Conservation (phyloP, 2,113 vertebrate genomes). For the Tyto alba region DNA sequence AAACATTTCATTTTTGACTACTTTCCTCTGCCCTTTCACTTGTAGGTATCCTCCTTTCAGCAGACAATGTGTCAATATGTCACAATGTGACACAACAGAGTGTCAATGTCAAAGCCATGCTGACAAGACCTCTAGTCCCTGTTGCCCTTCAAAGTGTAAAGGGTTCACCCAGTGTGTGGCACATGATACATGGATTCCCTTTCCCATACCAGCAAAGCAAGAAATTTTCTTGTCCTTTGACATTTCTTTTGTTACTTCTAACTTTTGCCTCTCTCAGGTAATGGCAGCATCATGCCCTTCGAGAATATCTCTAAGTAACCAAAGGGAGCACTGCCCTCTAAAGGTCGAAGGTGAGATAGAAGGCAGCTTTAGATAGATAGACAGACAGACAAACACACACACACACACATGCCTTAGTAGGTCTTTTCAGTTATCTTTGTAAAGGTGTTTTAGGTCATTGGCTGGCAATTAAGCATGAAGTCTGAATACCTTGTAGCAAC, state of each 20-base stretch:
- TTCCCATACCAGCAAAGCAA: not conserved
- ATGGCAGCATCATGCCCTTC: not conserved
- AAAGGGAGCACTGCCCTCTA: slow-evolving; percentile 63
- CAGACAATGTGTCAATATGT: not conserved
- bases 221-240: not conserved
- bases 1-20: not conserved
- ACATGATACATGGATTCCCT: not conserved
- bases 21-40: not conserved
- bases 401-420: too few relatives aligned
- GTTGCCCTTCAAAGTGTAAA: not conserved
- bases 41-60: not conserved
- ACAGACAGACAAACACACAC: too few relatives aligned
- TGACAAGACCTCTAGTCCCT: not conserved
- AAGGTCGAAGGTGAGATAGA: slow-evolving; percentile 55
- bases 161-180: not conserved
- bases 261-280: not conserved
- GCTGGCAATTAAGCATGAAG: not conserved
- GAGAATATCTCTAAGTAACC: not conserved
- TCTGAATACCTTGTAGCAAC: not conserved
- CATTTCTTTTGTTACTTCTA: not conserved
- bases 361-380: not conserved
- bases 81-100: too few relatives aligned
- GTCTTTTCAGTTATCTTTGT: not conserved
- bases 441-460: not conserved
- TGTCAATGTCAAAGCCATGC: not conserved